A percentile compares a stretch with the other conserved stretches of the same genome.
These are phyloP conservation scores for Pipistrellus pipistrellus DNA, from an alignment of 2,797 vertebrate genomes.

Conservation along the genomic window DNA sequence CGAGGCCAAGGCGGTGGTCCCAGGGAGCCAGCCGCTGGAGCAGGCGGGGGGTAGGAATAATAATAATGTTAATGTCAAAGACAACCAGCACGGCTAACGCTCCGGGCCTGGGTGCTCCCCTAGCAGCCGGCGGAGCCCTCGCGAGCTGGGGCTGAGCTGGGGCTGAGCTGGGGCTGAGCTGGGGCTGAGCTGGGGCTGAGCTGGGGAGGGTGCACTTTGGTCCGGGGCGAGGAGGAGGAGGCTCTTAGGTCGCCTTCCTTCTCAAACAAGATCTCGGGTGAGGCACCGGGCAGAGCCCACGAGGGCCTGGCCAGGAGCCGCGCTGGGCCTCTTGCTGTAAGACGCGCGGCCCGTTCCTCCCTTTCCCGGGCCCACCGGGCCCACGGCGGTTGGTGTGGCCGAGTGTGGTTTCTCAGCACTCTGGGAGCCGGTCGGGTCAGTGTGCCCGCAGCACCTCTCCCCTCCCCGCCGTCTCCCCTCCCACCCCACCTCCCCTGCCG, in stretches of 20 bases:
- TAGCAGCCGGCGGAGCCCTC: not conserved
- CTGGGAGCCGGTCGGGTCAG: constrained; percentile 27
- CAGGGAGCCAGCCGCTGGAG: not conserved
- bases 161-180: no score
- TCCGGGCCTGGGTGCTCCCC: not conserved
- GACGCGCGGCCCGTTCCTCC: not conserved
- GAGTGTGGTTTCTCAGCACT: constrained; percentile 60
- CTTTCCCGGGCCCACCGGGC: constrained; percentile 11
- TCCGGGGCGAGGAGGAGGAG: not conserved
- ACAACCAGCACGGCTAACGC: not conserved
- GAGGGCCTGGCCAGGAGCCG: not conserved
- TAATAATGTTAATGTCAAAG: constrained; percentile 50
- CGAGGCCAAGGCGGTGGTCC: not conserved
- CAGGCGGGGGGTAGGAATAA: constrained; percentile 11
- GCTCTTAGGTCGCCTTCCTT: not conserved
- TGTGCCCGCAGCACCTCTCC: not conserved
- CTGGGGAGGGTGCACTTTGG: not conserved
- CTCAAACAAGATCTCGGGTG: not conserved
- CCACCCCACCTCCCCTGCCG: not conserved
- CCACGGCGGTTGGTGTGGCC: constrained; percentile 50
- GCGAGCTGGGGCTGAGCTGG: not conserved
- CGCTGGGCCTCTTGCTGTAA: not conserved
- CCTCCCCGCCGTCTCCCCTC: not conserved
- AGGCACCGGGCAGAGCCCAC: not conserved
- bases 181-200: not conserved